Conservation (phyloP, 2,888 invertebrate species). For the Mactromeris polynyma region DNA sequence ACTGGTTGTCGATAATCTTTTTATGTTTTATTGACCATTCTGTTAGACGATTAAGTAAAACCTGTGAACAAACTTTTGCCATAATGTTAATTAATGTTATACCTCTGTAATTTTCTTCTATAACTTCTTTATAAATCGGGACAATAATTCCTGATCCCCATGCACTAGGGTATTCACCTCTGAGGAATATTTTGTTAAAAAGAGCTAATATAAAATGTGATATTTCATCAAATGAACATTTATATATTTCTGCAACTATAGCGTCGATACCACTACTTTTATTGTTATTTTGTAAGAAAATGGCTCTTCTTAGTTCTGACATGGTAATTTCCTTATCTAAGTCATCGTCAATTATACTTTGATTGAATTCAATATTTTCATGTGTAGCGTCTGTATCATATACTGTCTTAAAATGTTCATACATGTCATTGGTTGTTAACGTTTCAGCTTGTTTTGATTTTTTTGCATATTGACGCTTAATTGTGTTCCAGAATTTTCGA, state of each 20-base stretch:
- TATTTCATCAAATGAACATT: constrained; percentile 25
- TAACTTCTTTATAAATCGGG: too few species aligned
- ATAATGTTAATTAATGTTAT: too few species aligned
- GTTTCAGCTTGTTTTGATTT: background rate
- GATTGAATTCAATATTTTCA: background rate
- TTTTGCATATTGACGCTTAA: constrained; percentile 20
- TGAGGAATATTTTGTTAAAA: constrained; percentile 37
- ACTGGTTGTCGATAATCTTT: too few species aligned
- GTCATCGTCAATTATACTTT: constrained; percentile 5
- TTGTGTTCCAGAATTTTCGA: constrained; percentile 23
- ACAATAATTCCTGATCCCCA: constrained; percentile 53
- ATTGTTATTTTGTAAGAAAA: constrained; percentile 32
- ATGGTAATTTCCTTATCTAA: constrained; percentile 28
- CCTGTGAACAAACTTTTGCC: too few species aligned
- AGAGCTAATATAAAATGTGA: constrained; percentile 26
- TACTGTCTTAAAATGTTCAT: constrained; percentile 18
- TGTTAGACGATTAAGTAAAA: too few species aligned
- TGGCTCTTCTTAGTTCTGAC: constrained; percentile 14
- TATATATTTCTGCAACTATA: constrained; percentile 27
- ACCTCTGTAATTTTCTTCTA: too few species aligned
- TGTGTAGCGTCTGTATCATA: background rate
- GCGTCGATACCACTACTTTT: constrained; percentile 15
- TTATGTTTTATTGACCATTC: too few species aligned
- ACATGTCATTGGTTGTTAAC: background rate
- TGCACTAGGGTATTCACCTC: constrained; percentile 22